Conservation (phyloP, 1,140 invertebrate species). For the Marisa cornuarietis region DNA sequence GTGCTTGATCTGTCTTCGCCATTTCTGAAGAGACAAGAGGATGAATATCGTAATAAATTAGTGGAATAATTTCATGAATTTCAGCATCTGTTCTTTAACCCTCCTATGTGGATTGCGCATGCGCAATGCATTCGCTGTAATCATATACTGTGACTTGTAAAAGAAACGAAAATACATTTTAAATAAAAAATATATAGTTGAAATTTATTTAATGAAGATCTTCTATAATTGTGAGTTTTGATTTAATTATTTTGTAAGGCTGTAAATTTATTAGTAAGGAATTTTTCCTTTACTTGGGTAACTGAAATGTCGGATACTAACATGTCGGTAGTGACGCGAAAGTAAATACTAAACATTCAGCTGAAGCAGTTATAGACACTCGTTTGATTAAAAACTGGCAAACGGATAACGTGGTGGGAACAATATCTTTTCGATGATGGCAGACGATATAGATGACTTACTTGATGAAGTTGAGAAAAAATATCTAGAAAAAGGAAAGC, state of each 20-base stretch:
- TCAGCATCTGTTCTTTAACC: conserved; percentile 35
- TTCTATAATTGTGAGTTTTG: not conserved
- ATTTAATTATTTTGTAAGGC: not conserved
- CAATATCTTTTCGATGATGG: conserved; percentile 35
- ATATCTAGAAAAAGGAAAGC: conserved; percentile 44
- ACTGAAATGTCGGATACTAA: not conserved
- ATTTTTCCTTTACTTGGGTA: not conserved
- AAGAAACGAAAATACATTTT: not conserved
- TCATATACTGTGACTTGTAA: not conserved
- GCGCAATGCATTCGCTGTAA: conserved; percentile 38
- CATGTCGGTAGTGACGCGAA: not conserved
- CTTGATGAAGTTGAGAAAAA: conserved; percentile 62
- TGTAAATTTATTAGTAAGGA: not conserved
- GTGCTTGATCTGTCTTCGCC: conserved; percentile 64
- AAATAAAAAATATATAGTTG: not conserved
- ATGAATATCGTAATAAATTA: conserved; percentile 22
- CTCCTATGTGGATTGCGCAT: conserved; percentile 43
- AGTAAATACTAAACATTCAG: too few relatives aligned
- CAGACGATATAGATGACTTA: conserved; percentile 62
- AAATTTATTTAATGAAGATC: not conserved
- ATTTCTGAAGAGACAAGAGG: conserved; percentile 26
- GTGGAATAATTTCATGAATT: conserved; percentile 21
- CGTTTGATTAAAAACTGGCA: too few relatives aligned
- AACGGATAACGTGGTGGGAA: too few relatives aligned
- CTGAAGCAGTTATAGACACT: too few relatives aligned